These are phyloP conservation scores for Galeopsomyia nigrocyanea DNA, from an alignment of 2,888 invertebrate genomes.

Conservation along the genomic window DNA sequence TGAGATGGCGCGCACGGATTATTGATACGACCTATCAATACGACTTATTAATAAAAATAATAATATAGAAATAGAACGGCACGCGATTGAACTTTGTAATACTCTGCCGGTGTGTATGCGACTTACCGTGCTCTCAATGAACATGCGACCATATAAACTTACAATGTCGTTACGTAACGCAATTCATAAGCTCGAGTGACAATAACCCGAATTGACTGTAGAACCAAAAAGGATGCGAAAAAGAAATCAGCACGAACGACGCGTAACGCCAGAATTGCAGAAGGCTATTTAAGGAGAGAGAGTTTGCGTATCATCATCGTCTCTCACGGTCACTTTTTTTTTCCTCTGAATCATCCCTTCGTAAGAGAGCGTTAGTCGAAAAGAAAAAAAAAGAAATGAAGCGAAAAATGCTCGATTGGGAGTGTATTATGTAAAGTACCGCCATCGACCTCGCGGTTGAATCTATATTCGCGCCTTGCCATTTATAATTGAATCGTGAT, in stretches of 20 bases:
- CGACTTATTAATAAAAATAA: too few relatives aligned
- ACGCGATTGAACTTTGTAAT: too few relatives aligned
- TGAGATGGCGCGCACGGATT: too few relatives aligned
- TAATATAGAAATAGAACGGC: too few relatives aligned
- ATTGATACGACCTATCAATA: too few relatives aligned
- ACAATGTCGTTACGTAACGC: too few relatives aligned
- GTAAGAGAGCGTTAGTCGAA: constrained; percentile 13
- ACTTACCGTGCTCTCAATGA: too few relatives aligned
- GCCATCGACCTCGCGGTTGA: background rate
- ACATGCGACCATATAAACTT: too few relatives aligned
- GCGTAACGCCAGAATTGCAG: constrained; percentile 5
- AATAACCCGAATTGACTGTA: background rate
- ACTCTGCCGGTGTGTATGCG: too few relatives aligned
- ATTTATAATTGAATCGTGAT: constrained; percentile 23
- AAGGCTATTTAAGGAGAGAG: constrained; percentile 59
- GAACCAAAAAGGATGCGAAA: background rate
- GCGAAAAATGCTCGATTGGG: constrained; percentile 3
- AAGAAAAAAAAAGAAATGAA: background rate
- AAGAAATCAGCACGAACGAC: background rate
- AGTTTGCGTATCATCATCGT: constrained; percentile 27
- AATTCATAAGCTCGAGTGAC: background rate
- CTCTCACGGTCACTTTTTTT: constrained; percentile 39
- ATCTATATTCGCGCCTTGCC: background rate
- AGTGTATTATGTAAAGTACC: constrained; percentile 24
- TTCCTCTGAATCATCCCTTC: constrained; percentile 31